Conservation (phyloP, 2,888 invertebrate species). For the Metacarcinus magister region DNA sequence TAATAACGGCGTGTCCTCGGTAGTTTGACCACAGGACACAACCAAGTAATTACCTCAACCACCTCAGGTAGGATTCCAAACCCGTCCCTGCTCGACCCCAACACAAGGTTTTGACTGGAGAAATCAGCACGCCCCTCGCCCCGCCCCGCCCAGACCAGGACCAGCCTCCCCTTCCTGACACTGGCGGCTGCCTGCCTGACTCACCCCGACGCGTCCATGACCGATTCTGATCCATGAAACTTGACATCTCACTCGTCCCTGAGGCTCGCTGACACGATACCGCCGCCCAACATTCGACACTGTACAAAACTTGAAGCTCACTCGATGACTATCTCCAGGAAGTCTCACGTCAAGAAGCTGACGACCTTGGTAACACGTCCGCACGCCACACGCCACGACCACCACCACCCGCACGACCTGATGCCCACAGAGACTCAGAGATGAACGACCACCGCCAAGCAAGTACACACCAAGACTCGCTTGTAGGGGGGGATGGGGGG, state of each 20-base stretch:
- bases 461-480: neutral
- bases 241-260: neutral
- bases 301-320: neutral
- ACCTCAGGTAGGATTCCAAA: too few relatives aligned
- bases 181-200: too few relatives aligned
- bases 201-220: too few relatives aligned
- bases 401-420: neutral
- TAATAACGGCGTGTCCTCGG: neutral
- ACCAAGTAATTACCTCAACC: too few relatives aligned
- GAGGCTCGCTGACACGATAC: neutral
- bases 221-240: neutral
- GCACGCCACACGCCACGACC: neutral
- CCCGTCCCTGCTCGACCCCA: too few relatives aligned
- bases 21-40: neutral
- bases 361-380: constrained; percentile 12
- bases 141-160: too few relatives aligned
- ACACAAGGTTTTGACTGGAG: too few relatives aligned
- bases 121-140: too few relatives aligned
- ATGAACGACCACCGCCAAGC: constrained; percentile 13
- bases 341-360: constrained; percentile 26
- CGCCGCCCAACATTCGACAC: neutral
- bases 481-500: neutral
- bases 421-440: neutral
- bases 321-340: constrained; percentile 16
- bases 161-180: too few relatives aligned